phyloP scores from a whole-genome alignment of 2,113 vertebrate species.

The Apodemus sylvaticus region DNA sequence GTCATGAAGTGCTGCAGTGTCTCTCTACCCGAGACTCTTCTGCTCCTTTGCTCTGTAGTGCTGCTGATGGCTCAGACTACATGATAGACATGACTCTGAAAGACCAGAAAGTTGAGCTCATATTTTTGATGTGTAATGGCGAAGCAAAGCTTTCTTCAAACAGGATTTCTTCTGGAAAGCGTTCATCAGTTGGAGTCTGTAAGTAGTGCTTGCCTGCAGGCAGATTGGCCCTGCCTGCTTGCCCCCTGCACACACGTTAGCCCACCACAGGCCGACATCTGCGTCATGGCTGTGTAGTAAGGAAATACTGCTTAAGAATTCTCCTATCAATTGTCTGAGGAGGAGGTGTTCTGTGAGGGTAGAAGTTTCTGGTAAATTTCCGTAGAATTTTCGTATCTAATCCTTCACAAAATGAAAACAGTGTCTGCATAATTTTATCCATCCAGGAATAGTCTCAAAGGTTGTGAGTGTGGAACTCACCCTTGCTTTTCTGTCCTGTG shows the following conservation, averaged over 20 bases:
- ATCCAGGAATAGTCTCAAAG: background rate
- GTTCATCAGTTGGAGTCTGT: accelerated
- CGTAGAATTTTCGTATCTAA: background rate
- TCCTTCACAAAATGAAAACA: background rate
- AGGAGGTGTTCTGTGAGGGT: background rate
- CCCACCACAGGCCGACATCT: background rate
- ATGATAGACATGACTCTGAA: background rate
- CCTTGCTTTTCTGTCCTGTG: background rate
- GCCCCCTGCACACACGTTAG: background rate
- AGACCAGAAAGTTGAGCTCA: background rate
- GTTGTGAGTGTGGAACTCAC: background rate
- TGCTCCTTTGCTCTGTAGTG: background rate
- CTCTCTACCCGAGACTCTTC: background rate
- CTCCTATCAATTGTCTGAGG: background rate
- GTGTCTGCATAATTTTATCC: background rate
- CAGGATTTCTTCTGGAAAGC: background rate
- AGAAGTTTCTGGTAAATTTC: background rate
- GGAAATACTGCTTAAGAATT: background rate
- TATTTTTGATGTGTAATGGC: background rate
- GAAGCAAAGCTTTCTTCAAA: background rate
- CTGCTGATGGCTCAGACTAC: background rate
- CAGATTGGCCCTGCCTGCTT: accelerated
- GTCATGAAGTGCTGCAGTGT: background rate
- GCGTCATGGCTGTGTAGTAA: background rate
- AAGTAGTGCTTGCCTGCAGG: background rate